phyloP scores from a whole-genome alignment of 2,797 vertebrate species.

The Ctenopoma kingsleyae region DNA sequence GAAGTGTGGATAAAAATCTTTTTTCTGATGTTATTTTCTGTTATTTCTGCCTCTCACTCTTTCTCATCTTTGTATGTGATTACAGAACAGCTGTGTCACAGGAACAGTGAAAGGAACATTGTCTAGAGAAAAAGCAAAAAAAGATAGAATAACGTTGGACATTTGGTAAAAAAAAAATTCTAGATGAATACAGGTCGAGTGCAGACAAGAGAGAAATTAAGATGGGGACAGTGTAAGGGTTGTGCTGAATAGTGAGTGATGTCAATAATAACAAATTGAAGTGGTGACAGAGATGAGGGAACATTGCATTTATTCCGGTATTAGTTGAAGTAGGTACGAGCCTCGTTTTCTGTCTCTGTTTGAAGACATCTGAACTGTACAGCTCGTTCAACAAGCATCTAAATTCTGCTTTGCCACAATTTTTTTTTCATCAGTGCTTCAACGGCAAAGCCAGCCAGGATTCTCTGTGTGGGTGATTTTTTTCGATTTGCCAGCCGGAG shows the following conservation, averaged over 20 bases:
- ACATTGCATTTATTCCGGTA: conserved; percentile 2
- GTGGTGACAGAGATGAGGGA: too few species aligned
- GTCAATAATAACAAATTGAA: conserved; percentile 1
- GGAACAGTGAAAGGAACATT: background rate
- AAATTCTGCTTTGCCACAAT: conserved; percentile 30
- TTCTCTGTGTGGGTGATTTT: conserved; percentile 60
- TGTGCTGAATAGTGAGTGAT: background rate
- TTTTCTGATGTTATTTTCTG: too few species aligned
- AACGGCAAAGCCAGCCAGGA: conserved; percentile 38
- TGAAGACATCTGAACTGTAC: conserved; percentile 21
- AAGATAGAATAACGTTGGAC: background rate
- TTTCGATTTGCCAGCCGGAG: conserved; percentile 30
- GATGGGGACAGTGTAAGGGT: too few species aligned
- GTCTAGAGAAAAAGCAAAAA: background rate
- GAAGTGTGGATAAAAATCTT: too few species aligned
- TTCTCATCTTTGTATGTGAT: background rate
- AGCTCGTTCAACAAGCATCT: conserved; percentile 18
- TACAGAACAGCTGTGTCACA: background rate
- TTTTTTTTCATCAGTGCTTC: conserved; percentile 12
- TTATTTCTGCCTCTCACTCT: background rate
- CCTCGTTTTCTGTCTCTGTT: conserved; percentile 4
- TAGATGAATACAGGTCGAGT: background rate
- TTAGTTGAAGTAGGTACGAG: conserved; percentile 18
- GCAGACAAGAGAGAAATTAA: background rate
- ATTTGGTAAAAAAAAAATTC: background rate